Evolutionary conservation across 1,140 invertebrate species (phyloP), one percentile per base, ranked within the genome.

Genomic region (Caerostris extrusa): DNA sequence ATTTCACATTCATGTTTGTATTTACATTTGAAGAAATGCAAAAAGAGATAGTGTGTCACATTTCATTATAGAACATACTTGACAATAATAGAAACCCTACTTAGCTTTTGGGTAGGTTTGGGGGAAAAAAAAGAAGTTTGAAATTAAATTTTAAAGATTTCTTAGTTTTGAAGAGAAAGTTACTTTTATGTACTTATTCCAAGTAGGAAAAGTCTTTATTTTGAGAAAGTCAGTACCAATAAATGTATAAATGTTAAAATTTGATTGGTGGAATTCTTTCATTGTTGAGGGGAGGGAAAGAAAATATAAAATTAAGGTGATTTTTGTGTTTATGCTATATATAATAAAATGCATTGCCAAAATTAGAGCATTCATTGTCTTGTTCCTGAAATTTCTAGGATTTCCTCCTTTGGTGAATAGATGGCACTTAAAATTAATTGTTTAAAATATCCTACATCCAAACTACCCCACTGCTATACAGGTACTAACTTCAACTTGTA

Each of bases 401-500:
- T 71, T 89, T 89, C 87, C 64, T 87, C 60, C 85, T 55, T 89
- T 56, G 87, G 87, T 89, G 60, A 71, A n/a, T 64, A 17, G 53
- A 89, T 89, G 87, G 87, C 87, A 89, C 87, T 89, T 89, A 71
- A 89, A 56, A 69, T 69, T n/a, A 89, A 56, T 55, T 12, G 7
- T 12, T 55, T 55, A 89, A 89, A 89, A 71, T 6, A 55, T 89
- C 17, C 87, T 89, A 89, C 64, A 87, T 69, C 34, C 60, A 14
- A 56, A 55, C 64, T 89, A 69, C 12, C 53, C 58, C 34, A 89
- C 58, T 50, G 50, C 60, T 55, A 55, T 64, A 89, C 53, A 69
- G 60, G 58, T 53, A 55, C 58, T 50, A 69, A 89, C 14, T 8
- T 19, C 12, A 50, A 55, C 53, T 77, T 77, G 19, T 50, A 77